These are phyloP conservation scores for Ochropleura plecta DNA, from an alignment of 2,888 invertebrate genomes.

Conservation along the genomic window DNA sequence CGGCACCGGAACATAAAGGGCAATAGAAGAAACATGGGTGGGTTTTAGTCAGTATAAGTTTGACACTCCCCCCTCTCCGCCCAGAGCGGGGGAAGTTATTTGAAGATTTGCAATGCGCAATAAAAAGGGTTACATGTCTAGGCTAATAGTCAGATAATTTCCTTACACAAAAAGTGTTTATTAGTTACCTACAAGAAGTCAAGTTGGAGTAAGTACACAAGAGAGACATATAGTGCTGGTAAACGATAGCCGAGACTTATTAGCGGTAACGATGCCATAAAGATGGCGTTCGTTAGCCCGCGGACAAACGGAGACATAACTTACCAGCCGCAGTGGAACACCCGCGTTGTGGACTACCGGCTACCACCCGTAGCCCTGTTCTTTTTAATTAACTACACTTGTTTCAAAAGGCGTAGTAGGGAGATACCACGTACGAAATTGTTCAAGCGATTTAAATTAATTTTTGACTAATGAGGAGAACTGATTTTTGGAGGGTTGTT, in stretches of 20 bases:
- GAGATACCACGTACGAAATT: background rate
- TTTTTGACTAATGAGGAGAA: constrained; percentile 16
- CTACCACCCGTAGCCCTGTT: constrained; percentile 41
- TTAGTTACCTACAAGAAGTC: constrained; percentile 14
- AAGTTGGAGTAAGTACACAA: constrained; percentile 36
- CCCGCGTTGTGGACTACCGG: constrained; percentile 72
- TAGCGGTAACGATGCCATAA: constrained; percentile 74
- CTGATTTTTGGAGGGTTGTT: background rate
- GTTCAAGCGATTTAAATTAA: constrained; percentile 10
- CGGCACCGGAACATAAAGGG: no score
- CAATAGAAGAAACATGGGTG: no score
- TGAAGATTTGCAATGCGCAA: no score
- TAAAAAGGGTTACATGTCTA: background rate
- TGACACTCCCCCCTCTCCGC: no score
- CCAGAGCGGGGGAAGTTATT: no score
- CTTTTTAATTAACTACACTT: constrained; percentile 52
- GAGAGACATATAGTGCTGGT: constrained; percentile 31
- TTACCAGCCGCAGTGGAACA: constrained; percentile 70
- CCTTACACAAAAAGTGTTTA: background rate
- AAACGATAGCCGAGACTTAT: constrained; percentile 70
- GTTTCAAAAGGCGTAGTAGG: constrained; percentile 18
- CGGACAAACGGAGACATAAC: constrained; percentile 66
- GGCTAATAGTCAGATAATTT: constrained; percentile 11
- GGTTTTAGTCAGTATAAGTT: no score
- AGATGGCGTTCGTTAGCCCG: constrained; percentile 63